These are phyloP conservation scores for Drosophila siamana DNA, from an alignment of 2,888 invertebrate genomes.

Conservation along the genomic window DNA sequence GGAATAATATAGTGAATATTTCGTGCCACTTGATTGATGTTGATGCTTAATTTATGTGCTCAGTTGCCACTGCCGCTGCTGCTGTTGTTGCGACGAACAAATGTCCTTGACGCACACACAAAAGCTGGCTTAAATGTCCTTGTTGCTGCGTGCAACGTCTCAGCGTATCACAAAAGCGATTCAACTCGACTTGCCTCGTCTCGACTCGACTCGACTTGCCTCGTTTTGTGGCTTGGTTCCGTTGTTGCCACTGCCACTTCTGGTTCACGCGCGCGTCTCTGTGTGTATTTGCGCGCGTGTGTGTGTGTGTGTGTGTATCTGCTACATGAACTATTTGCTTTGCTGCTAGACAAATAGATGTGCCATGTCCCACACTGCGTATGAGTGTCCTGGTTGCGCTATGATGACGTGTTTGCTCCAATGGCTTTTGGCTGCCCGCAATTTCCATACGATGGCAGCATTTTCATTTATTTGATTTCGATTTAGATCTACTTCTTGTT, in stretches of 20 bases:
- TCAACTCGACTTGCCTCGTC: constrained; percentile 15
- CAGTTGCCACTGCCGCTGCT: constrained; percentile 20
- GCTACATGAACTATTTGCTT: constrained; percentile 21
- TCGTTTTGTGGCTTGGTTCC: constrained; percentile 45
- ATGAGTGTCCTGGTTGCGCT: constrained; percentile 21
- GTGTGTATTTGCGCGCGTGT: neutral
- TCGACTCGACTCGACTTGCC: neutral
- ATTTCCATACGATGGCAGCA: constrained; percentile 51
- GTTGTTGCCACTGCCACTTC: constrained; percentile 26
- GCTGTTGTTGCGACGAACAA: too few species aligned
- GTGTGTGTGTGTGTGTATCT: constrained; percentile 17
- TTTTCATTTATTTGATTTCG: constrained; percentile 36
- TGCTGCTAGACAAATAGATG: constrained; percentile 36
- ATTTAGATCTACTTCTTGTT: constrained; percentile 17
- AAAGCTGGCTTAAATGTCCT: constrained; percentile 12
- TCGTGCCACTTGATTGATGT: constrained; percentile 61
- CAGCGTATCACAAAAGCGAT: constrained; percentile 18
- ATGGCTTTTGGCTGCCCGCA: constrained; percentile 34
- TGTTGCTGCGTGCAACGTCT: constrained; percentile 14
- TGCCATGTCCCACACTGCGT: constrained; percentile 32
- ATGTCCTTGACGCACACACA: constrained; percentile 38
- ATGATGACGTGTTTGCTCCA: constrained; percentile 45
- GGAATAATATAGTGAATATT: constrained; percentile 14
- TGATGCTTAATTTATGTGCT: constrained; percentile 55
- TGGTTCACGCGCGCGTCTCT: constrained; percentile 17